Evolutionary conservation across 2,888 invertebrate species (phyloP).

Genomic region (Cantharis rufa): DNA sequence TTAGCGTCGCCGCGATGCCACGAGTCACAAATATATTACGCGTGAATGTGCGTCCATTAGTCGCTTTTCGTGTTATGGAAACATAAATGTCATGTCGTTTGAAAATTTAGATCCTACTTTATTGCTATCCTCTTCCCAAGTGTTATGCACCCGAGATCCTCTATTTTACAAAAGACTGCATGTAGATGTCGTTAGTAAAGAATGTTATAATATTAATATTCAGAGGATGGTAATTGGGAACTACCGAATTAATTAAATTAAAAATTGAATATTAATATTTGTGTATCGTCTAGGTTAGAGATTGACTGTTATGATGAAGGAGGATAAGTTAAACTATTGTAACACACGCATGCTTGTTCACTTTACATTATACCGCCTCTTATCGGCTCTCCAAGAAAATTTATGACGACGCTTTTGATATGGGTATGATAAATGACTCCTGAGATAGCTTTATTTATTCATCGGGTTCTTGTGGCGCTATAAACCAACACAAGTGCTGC

Average conservation of each 20-base stretch:
- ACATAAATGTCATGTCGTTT: slow-evolving; percentile 14
- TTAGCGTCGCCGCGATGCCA: slow-evolving; percentile 32
- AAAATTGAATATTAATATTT: neutral
- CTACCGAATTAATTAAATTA: neutral
- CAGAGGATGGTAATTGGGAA: neutral
- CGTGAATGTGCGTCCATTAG: slow-evolving; percentile 22
- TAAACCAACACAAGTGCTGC: slow-evolving; percentile 42
- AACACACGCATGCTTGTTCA: slow-evolving; percentile 47
- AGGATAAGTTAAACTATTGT: slow-evolving; percentile 48
- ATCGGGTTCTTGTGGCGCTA: slow-evolving; percentile 56
- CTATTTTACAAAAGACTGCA: neutral
- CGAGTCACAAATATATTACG: slow-evolving; percentile 21
- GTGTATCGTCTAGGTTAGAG: slow-evolving; percentile 17
- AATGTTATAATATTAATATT: neutral
- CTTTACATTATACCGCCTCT: slow-evolving; percentile 46
- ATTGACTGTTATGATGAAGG: slow-evolving; percentile 40
- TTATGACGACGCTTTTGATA: slow-evolving; percentile 62
- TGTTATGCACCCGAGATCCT: neutral
- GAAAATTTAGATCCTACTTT: slow-evolving; percentile 17
- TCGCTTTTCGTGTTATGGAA: slow-evolving; percentile 15
- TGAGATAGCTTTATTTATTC: slow-evolving; percentile 67
- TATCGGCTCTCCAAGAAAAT: slow-evolving; percentile 55
- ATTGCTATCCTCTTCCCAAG: neutral
- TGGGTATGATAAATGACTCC: slow-evolving; percentile 63
- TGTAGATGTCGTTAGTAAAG: neutral